Evolutionary conservation across 2,113 vertebrate genomes (phyloP), one percentile per base, ranked within the genome.

Genomic region (Cynopterus brachyotis): DNA sequence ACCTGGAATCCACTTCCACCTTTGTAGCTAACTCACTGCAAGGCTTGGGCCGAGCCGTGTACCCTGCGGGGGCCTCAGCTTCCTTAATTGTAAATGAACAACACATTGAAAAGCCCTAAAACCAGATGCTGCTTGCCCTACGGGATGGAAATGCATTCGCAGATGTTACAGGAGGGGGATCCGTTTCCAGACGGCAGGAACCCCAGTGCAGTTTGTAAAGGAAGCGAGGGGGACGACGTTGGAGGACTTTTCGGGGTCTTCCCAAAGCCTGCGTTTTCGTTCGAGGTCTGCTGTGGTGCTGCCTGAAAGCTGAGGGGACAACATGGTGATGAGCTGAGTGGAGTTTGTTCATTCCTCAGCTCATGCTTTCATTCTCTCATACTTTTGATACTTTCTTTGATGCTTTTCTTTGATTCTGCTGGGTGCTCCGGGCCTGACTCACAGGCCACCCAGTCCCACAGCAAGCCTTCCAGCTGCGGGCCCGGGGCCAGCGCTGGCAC

Each of bases 241-340:
- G 85, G 42, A n/a, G 47, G 59, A 62, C 35, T 35, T n/a, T 50
- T 72, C 40, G 60, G 50, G 42, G 22, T 37, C 32, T 40, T 5
- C 0, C 11, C 28, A 9, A 19, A 22, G 59, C 32, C 42, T 12
- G 6, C 4, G 50, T 1, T 53, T 69, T 72, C 10, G 3, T 40
- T 13, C 20, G 9, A 37, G 26, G 67, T 16, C 15, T 16, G 22
- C 60, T 4, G 19, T 0, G 8, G 37, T 22, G 50, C 81, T 69
- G n/a, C 47, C 1, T 37, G 15, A 37, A 22, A 26, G 64, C 91
- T 76, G 55, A 30, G 3, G 15, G 64, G 10, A 35, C 55, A 30
- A 2, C 11, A 0, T 7, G 13, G n/a, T 2, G 32, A 3, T 4
- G 59, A 22, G 55, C 1, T 70, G 16, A n/a, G 3, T 22, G 15